Percentiles rank a stretch among this genome's conserved stretches.
Evolutionary conservation across 2,888 invertebrate species (phyloP).

Genomic region (Alviniconcha strummeri): DNA sequence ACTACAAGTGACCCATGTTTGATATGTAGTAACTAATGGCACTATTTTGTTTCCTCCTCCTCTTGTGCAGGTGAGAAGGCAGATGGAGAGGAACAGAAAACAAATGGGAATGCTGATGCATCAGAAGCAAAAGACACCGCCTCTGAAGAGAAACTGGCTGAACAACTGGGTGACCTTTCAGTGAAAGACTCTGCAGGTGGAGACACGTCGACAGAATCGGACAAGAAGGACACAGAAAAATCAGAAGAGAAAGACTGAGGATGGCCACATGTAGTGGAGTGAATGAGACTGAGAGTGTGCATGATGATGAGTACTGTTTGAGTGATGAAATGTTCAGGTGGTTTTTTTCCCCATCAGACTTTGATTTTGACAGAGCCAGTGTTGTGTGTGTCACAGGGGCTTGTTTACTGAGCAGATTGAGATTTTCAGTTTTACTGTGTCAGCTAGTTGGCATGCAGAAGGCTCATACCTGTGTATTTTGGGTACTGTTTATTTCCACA

Average conservation of each 20-base stretch:
- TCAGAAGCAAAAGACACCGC: conserved; percentile 7
- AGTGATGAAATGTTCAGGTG: no score
- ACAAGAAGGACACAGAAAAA: conserved; percentile 2
- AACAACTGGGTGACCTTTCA: conserved; percentile 34
- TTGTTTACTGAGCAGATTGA: no score
- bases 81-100: neutral
- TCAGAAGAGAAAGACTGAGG: neutral
- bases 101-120: neutral
- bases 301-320: neutral
- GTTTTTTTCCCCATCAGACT: no score
- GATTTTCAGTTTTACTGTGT: no score
- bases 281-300: neutral
- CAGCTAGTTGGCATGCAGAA: no score
- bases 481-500: no score
- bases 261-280: neutral
- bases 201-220: neutral
- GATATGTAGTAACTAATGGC: no score
- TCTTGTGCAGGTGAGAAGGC: neutral
- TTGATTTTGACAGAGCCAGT: no score
- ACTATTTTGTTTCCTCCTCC: no score
- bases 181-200: conserved; percentile 18
- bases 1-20: no score
- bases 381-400: no score
- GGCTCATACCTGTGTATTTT: no score
- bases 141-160: conserved; percentile 24